phyloP scores from a whole-genome alignment of 2,888 invertebrate genomes.

The Coecobrya sp. region DNA sequence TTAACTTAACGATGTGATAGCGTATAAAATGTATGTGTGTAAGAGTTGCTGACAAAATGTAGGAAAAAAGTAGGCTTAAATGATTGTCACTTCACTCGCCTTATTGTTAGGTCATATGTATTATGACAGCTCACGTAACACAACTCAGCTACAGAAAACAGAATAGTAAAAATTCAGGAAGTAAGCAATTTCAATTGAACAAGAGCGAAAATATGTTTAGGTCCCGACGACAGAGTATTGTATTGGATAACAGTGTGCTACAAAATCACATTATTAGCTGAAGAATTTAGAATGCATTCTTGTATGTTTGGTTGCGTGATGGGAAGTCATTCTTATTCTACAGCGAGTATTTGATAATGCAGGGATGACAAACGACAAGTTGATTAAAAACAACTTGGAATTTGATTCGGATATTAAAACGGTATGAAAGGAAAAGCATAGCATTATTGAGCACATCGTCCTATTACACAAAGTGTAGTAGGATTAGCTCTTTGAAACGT shows the following conservation, averaged over 20 bases:
- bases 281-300: background rate
- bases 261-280: no score
- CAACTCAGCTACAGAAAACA: background rate
- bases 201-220: conserved; percentile 12
- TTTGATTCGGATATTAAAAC: conserved; percentile 15
- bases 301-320: conserved; percentile 51
- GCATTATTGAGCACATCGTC: no score
- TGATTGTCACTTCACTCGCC: conserved; percentile 74
- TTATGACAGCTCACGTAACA: conserved; percentile 60
- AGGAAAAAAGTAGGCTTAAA: conserved; percentile 53
- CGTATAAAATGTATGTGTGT: conserved; percentile 8
- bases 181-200: conserved; percentile 58
- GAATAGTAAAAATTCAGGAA: conserved; percentile 56
- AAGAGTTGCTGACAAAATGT: conserved; percentile 64
- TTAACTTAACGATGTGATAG: conserved; percentile 71
- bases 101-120: conserved; percentile 56
- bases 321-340: conserved; percentile 3
- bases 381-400: conserved; percentile 35
- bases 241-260: background rate
- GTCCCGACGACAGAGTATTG: background rate
- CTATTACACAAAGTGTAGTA: no score
- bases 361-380: conserved; percentile 60
- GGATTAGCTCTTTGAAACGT: no score
- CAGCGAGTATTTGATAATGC: background rate
- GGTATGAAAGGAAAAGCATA: background rate